Evolutionary conservation across 2,797 vertebrate species (phyloP).

Genomic region (Mus spretus): DNA sequence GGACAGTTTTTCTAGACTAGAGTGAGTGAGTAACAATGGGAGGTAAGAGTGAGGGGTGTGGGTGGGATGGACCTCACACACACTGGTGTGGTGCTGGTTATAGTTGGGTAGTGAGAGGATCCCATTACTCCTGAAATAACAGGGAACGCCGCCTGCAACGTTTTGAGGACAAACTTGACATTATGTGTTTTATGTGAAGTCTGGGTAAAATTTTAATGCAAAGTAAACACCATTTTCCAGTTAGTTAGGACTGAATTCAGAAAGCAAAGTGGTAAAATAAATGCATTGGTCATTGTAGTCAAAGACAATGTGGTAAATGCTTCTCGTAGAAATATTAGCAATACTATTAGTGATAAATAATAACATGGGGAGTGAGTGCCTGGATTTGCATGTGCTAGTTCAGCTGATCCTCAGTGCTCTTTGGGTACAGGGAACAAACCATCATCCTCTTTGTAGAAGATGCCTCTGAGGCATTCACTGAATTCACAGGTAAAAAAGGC

Average conservation of each 20-base stretch:
- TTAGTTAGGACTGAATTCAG: slow-evolving; percentile 64
- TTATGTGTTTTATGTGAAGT: neutral
- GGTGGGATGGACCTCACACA: too few species aligned
- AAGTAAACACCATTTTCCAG: neutral
- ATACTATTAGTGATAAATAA: neutral
- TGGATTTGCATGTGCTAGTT: neutral
- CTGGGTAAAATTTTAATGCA: neutral
- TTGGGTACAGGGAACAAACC: neutral
- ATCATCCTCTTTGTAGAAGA: neutral
- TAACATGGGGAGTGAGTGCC: neutral
- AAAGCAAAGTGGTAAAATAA: slow-evolving; percentile 42
- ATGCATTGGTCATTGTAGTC: slow-evolving; percentile 40
- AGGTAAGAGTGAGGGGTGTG: neutral
- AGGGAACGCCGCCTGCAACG: neutral
- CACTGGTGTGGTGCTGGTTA: neutral
- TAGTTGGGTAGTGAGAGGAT: neutral
- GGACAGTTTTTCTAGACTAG: neutral
- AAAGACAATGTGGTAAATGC: slow-evolving; percentile 59
- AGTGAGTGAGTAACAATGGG: neutral
- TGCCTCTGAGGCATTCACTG: neutral
- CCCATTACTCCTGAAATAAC: neutral
- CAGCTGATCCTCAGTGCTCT: neutral
- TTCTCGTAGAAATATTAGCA: slow-evolving; percentile 22
- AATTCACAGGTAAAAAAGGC: neutral
- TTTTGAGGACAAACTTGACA: neutral